phyloP scores from a whole-genome alignment of 2,797 vertebrate species.

The Oryzias dopingdopingensis region DNA sequence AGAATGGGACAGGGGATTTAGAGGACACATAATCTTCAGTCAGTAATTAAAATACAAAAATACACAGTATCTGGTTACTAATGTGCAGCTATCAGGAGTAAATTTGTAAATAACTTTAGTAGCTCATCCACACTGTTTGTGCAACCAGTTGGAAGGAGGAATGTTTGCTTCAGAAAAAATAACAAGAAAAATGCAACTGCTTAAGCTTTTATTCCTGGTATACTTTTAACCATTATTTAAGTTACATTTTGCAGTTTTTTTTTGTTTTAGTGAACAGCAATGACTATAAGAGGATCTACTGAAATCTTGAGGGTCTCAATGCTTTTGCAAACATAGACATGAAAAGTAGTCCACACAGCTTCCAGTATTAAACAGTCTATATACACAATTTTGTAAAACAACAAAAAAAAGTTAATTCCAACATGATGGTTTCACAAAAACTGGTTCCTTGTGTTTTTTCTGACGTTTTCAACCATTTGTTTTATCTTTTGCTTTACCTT shows the following conservation, averaged over 20 bases:
- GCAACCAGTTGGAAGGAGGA: not conserved
- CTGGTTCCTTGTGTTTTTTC: no score
- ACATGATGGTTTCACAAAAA: no score
- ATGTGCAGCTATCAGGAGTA: slow-evolving; percentile 5
- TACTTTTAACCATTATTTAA: not conserved
- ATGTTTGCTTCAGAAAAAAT: not conserved
- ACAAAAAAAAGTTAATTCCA: no score
- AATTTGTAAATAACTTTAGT: slow-evolving; percentile 12
- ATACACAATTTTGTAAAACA: no score
- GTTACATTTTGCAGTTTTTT: not conserved
- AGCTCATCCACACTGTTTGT: slow-evolving; percentile 9
- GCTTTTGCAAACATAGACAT: no score
- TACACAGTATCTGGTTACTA: slow-evolving; percentile 30
- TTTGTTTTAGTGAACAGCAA: no score
- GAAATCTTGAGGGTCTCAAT: no score
- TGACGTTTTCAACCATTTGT: no score
- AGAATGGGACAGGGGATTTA: slow-evolving; percentile 28
- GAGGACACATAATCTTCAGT: slow-evolving; percentile 35
- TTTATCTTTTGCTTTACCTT: no score
- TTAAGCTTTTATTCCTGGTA: not conserved
- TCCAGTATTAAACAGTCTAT: no score
- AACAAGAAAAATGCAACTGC: not conserved
- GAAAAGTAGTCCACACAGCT: no score
- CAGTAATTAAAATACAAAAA: slow-evolving; percentile 33
- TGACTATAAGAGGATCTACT: no score